These are phyloP conservation scores for Agonopterix arenella DNA, from an alignment of 2,888 invertebrate species.

Conservation along the genomic window DNA sequence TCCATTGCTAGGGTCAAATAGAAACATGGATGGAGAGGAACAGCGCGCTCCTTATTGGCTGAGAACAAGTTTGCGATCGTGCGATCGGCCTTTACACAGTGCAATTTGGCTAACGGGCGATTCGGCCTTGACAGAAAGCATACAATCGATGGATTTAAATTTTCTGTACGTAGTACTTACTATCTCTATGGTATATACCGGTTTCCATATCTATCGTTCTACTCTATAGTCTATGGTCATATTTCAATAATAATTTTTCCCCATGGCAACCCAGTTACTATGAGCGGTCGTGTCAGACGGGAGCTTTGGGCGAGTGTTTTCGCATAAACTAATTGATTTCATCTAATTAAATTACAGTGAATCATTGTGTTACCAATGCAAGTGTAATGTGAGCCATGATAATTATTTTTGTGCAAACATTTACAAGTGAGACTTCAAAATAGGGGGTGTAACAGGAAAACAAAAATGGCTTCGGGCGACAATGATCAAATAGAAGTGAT, in stretches of 20 bases:
- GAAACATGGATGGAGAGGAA: no score
- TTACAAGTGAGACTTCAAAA: slow-evolving; percentile 53
- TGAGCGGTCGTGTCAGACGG: slow-evolving; percentile 69
- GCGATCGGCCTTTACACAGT: no score
- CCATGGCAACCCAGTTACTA: slow-evolving; percentile 52
- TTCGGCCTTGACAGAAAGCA: no score
- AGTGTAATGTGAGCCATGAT: slow-evolving; percentile 68
- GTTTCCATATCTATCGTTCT: no score
- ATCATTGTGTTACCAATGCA: slow-evolving; percentile 60
- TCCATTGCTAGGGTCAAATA: no score
- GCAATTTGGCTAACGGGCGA: no score
- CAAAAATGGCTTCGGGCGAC: slow-evolving; percentile 90
- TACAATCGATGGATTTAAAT: no score
- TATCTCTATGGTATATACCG: no score
- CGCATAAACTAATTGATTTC: slow-evolving; percentile 72
- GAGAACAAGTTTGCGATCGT: no score
- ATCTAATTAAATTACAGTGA: slow-evolving; percentile 73
- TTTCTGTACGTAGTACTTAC: no score
- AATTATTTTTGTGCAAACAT: slow-evolving; percentile 54
- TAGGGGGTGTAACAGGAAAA: slow-evolving; percentile 66
- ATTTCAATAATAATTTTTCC: slow-evolving; percentile 17
- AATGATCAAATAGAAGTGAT: slow-evolving; percentile 87
- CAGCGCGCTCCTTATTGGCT: no score
- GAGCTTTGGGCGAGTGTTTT: slow-evolving; percentile 65
- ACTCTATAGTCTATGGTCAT: no score